Evolutionary conservation across 2,797 vertebrate species (phyloP), one percentile per base, ranked within the genome.

Genomic region (Anguilla megastoma): DNA sequence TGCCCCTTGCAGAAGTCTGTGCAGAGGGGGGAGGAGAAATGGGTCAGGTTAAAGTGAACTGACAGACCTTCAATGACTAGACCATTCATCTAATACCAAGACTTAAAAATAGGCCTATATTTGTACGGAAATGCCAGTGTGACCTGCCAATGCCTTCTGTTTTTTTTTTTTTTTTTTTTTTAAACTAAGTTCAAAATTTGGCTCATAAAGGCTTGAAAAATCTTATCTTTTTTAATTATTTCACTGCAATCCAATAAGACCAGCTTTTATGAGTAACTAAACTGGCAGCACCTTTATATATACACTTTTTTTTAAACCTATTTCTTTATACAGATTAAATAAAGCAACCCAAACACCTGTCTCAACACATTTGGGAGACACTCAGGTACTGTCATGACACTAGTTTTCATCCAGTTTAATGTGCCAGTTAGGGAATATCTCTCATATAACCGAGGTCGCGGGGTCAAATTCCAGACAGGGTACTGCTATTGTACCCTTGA

Each of bases 71-170:
- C 88, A 69, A 88, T 87, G 84, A 92, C 86, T 88, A 58, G 87
- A 71, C 86, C 63, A 83, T 92, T 90, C 83, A 90, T 87, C 87
- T 85, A 87, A 88, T 86, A 58, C 89, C 33, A 41, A 21, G n/a
- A 60, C 80, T 92, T 91, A 33, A 33, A 87, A 93, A 94, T 92
- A 88, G 85, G 33, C 87, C 91, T 92, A 87, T 92, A 86, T 93
- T 88, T 85, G 89, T 89, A 45, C 88, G 93, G 94, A 96, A 95
- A 95, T 94, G 87, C 90, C 91, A 89, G 83, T 88, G 80, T 88
- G 90, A 89, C 79, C 63, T 30, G 84, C 74, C 79, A 89, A 45
- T 52, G 18, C 30, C 50, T 87, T 86, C 52, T 54, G 52, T 9
- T 54, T 52, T 52, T 52, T 52, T 54, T 14, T 54, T 18, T 27